Evolutionary conservation across 2,888 invertebrate genomes (phyloP).

Genomic region (Luperina testacea): DNA sequence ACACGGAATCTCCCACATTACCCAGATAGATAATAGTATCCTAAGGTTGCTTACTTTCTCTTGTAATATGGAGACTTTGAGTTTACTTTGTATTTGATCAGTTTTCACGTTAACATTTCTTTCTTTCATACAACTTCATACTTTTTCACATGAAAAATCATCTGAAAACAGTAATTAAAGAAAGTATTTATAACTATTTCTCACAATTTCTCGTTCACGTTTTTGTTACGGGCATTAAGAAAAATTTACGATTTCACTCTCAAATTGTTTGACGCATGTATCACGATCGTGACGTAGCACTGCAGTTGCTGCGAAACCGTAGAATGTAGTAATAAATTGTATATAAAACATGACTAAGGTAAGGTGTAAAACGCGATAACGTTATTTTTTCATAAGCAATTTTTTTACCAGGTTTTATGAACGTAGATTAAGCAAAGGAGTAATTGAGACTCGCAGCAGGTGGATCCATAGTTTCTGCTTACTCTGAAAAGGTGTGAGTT

Average conservation of each 20-base stretch:
- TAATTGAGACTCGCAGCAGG: background rate
- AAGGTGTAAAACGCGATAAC: constrained; percentile 6
- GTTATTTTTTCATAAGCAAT: background rate
- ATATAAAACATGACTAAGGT: constrained; percentile 2
- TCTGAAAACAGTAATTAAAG: background rate
- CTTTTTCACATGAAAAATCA: background rate
- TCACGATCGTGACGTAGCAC: constrained; percentile 38
- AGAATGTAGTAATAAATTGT: constrained; percentile 17
- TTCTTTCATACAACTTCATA: background rate
- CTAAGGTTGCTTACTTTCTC: background rate
- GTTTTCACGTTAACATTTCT: background rate
- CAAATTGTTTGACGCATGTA: constrained; percentile 21
- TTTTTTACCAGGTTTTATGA: background rate
- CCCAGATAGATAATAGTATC: no score
- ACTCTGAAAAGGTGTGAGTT: no score
- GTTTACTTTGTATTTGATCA: background rate
- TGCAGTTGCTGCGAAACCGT: background rate
- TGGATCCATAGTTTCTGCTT: background rate
- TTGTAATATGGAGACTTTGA: background rate
- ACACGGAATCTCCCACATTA: no score
- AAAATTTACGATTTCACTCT: constrained; percentile 10
- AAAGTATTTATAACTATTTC: background rate
- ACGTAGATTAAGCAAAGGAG: background rate
- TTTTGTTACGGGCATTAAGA: constrained; percentile 17
- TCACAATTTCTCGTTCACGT: background rate